Evolutionary conservation across 1,140 invertebrate species (phyloP).

Genomic region (Drosophila leontia): DNA sequence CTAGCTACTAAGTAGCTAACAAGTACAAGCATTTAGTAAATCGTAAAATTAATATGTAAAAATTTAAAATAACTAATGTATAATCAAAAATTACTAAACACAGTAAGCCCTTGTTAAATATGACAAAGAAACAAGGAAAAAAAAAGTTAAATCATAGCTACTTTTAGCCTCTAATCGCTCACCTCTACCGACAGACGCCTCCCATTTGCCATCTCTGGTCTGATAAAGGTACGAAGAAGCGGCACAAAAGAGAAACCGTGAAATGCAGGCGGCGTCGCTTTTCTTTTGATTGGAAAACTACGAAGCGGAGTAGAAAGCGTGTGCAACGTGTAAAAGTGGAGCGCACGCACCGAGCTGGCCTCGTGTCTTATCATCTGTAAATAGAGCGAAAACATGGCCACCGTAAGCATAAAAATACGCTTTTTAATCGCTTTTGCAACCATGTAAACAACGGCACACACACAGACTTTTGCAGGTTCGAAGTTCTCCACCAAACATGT

Average conservation of each 20-base stretch:
- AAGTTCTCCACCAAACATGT: constrained; percentile 51
- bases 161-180: background rate
- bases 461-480: constrained; percentile 57
- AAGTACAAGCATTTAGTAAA: background rate
- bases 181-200: background rate
- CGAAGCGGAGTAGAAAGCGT: constrained; percentile 63
- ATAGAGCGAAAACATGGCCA: constrained; percentile 51
- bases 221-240: constrained; percentile 65
- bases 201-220: constrained; percentile 13
- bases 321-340: constrained; percentile 74
- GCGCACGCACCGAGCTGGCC: constrained; percentile 28
- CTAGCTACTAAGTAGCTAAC: background rate
- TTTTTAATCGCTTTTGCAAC: constrained; percentile 2
- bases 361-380: constrained; percentile 55
- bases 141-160: background rate
- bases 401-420: constrained; percentile 43
- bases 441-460: constrained; percentile 30
- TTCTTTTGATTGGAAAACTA: constrained; percentile 52
- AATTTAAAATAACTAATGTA: background rate
- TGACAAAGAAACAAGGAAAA: background rate
- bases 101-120: background rate
- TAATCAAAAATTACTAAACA: background rate
- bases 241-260: constrained; percentile 61
- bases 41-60: background rate
- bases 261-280: constrained; percentile 76